Evolutionary conservation across 2,888 invertebrate species (phyloP).

Genomic region (Apodemia hepburni): DNA sequence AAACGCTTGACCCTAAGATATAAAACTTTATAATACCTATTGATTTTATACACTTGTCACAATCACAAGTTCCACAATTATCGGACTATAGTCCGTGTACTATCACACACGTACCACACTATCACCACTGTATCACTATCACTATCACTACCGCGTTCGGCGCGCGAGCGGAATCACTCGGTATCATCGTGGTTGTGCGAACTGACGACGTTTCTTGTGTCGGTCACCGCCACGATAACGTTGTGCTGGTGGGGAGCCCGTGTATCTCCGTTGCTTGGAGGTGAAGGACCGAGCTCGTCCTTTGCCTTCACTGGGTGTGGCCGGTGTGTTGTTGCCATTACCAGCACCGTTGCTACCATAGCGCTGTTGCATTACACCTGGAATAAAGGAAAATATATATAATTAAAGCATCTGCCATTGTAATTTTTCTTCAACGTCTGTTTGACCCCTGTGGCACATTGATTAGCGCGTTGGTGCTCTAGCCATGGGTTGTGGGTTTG

Average conservation of each 20-base stretch:
- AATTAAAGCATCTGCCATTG: too few relatives aligned
- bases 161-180: slow-evolving; percentile 23
- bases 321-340: slow-evolving; percentile 35
- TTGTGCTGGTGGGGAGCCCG: slow-evolving; percentile 35
- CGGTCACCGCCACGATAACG: slow-evolving; percentile 34
- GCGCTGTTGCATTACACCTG: slow-evolving; percentile 63
- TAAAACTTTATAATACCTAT: not conserved
- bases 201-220: slow-evolving; percentile 52
- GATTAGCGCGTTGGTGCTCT: too few relatives aligned
- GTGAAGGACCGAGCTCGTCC: slow-evolving; percentile 44
- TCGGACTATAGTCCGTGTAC: not conserved
- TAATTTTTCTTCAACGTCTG: too few relatives aligned
- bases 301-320: slow-evolving; percentile 26
- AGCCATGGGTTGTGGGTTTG: too few relatives aligned
- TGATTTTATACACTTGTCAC: not conserved
- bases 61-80: not conserved
- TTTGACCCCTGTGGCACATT: too few relatives aligned
- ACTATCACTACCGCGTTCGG: slow-evolving; percentile 18
- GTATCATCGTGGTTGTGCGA: slow-evolving; percentile 50
- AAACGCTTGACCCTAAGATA: not conserved
- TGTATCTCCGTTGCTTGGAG: slow-evolving; percentile 50
- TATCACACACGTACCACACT: not conserved
- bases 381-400: not conserved
- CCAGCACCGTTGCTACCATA: slow-evolving; percentile 39
- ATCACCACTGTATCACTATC: slow-evolving; percentile 1